A percentile compares a stretch with the other conserved stretches of the same genome.
Evolutionary conservation across 2,113 vertebrate species (phyloP).

Genomic region (Perognathus longimembris): DNA sequence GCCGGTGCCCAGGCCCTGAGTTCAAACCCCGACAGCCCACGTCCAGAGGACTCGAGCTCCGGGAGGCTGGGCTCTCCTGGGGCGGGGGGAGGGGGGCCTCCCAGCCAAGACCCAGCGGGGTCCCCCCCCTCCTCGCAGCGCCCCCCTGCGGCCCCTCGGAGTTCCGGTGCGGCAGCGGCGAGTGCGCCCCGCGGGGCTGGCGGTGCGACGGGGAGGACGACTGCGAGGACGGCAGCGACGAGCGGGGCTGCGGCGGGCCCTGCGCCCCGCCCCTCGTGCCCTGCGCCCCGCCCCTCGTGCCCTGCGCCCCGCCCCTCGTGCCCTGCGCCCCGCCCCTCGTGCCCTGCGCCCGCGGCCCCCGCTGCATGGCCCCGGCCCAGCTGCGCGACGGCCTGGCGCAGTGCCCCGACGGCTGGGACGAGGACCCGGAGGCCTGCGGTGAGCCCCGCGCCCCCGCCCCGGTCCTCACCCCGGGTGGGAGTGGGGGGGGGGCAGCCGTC

Average conservation of each 20-base stretch:
- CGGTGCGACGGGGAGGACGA: constrained; percentile 93
- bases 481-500: not conserved
- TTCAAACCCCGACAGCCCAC: too few relatives aligned
- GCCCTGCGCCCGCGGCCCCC: constrained; percentile 87
- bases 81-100: not conserved
- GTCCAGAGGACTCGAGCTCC: not conserved
- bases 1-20: too few relatives aligned
- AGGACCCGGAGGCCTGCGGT: constrained; percentile 85
- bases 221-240: constrained; percentile 90
- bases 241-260: constrained; percentile 86
- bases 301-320: constrained; percentile 84
- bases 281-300: constrained; percentile 87
- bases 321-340: constrained; percentile 86
- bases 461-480: too few relatives aligned
- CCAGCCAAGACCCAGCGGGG: rapidly evolving
- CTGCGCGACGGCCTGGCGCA: constrained; percentile 90
- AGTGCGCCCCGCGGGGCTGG: constrained; percentile 92
- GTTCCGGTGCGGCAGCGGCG: constrained; percentile 88
- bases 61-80: too few relatives aligned
- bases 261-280: constrained; percentile 87
- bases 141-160: constrained; percentile 86
- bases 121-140: too few relatives aligned
- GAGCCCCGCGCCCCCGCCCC: not conserved
- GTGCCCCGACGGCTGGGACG: constrained; percentile 92
- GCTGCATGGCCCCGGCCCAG: constrained; percentile 87